phyloP scores from a whole-genome alignment of 2,113 vertebrate species.

The Grallaria varia region DNA sequence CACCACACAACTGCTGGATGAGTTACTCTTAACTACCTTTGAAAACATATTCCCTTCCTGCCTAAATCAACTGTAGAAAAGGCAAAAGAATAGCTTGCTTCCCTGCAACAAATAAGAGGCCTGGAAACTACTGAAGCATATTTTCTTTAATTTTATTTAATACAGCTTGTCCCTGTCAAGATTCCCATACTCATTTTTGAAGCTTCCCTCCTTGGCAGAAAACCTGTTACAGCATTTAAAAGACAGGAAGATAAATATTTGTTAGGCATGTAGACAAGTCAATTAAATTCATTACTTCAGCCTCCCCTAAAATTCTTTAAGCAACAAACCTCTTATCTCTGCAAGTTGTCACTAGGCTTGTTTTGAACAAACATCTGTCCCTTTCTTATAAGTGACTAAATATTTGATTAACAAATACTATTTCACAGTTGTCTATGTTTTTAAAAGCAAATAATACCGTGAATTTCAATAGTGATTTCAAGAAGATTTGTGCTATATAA shows the following conservation, averaged over 20 bases:
- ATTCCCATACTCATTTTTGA: background rate
- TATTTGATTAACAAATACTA: background rate
- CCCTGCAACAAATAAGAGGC: background rate
- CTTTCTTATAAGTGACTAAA: background rate
- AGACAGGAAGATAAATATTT: background rate
- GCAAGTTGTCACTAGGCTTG: background rate
- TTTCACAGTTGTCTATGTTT: background rate
- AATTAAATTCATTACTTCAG: background rate
- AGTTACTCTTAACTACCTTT: background rate
- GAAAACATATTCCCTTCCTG: background rate
- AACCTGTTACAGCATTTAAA: background rate
- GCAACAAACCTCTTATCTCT: background rate
- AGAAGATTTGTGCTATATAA: background rate
- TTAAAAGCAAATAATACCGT: background rate
- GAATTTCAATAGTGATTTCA: slow-evolving; percentile 11
- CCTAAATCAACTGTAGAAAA: background rate
- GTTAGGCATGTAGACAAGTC: background rate
- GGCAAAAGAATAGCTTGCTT: background rate
- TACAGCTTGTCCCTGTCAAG: background rate
- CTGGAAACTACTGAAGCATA: background rate
- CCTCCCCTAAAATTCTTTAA: background rate
- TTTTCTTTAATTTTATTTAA: background rate
- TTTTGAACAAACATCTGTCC: background rate
- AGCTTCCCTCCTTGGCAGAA: background rate
- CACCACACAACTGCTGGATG: background rate